Evolutionary conservation across 2,113 vertebrate genomes (phyloP).

Genomic region (Procavia capensis): DNA sequence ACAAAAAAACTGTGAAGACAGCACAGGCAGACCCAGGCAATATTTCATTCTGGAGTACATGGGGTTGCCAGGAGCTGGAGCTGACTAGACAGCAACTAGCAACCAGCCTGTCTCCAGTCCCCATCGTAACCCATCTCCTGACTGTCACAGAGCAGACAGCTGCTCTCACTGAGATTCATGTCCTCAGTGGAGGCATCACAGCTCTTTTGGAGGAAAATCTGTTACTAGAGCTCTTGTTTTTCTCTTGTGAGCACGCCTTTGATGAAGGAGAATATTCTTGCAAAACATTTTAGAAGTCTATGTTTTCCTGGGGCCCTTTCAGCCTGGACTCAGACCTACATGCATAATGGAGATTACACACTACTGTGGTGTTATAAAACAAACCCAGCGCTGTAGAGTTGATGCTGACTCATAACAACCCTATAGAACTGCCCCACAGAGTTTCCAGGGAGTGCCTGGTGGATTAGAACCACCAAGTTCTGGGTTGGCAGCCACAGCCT

Average conservation of each 20-base stretch:
- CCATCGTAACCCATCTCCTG: background rate
- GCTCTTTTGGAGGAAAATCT: slow-evolving; percentile 25
- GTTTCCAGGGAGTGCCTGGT: too few species aligned
- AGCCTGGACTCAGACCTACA: slow-evolving; percentile 50
- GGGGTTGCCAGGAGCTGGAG: background rate
- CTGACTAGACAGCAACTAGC: background rate
- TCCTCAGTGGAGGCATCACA: background rate
- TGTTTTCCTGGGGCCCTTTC: slow-evolving; percentile 67
- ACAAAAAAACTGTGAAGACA: background rate
- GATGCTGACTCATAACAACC: too few species aligned
- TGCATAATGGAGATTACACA: slow-evolving; percentile 63
- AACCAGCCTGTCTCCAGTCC: background rate
- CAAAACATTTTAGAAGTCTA: slow-evolving; percentile 70
- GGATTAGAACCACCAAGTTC: too few species aligned
- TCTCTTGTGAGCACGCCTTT: slow-evolving; percentile 53
- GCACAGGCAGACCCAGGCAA: background rate
- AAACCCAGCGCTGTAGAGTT: too few species aligned
- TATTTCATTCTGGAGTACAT: background rate
- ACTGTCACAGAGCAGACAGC: background rate
- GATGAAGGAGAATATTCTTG: slow-evolving; percentile 71
- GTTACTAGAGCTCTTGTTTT: slow-evolving; percentile 66
- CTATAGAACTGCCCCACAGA: too few species aligned
- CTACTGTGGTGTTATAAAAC: slow-evolving; percentile 45
- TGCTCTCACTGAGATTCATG: background rate
- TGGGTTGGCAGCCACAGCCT: too few species aligned